Base-by-base conservation (phyloP, 2,888 invertebrate species). In the Synergus japonicus region DNA sequence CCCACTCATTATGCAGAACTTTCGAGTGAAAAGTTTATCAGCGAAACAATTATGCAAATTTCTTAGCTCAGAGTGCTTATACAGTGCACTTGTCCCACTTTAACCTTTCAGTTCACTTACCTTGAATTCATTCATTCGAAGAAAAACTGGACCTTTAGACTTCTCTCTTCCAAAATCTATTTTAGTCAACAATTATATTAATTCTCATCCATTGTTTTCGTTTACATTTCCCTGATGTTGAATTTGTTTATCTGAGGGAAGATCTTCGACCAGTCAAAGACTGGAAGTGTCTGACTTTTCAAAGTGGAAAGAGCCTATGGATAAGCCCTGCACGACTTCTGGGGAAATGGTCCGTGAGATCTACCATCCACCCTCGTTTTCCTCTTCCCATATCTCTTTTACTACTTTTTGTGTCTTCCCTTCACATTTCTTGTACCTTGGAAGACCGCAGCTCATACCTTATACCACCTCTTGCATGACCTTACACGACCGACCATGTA, bases 341-440 rank as follows among this genome's bases (percentile, higher is more conserved):
- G 77, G 79, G 83, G 85, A 86, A 88, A 87, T 87, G 85, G 85
- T 79, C 86, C 85, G 84, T 86, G 83, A 82, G 81, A 78, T 78
- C 81, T 76, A 15, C 44, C 60, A 63, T 3, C 65, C 44, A 77
- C 81, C 37, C 66, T 76, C 76, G n/a, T 66, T 65, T 78, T 66
- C 37, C 76, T 76, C 66, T 73, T 44, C 54, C 22, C 58, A 37
- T 29, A 77, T 63, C 46, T 76, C 79, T 73, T 66, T 79, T 60
- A 64, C 65, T 63, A 76, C 44, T 44, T 76, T 76, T 83, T 67
- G 65, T 76, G 15, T 67, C 73, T 63, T 60, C 41, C 66, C 18
- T 15, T 73, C 78, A 37, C 64, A 41, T 78, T 76, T 49, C 73
- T 65, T 63, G 43, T 66, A 66, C 18, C 43, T 66, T 66, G 43